These are phyloP conservation scores for Pyrgilauda ruficollis DNA, from an alignment of 2,113 vertebrate species.

Conservation along the genomic window DNA sequence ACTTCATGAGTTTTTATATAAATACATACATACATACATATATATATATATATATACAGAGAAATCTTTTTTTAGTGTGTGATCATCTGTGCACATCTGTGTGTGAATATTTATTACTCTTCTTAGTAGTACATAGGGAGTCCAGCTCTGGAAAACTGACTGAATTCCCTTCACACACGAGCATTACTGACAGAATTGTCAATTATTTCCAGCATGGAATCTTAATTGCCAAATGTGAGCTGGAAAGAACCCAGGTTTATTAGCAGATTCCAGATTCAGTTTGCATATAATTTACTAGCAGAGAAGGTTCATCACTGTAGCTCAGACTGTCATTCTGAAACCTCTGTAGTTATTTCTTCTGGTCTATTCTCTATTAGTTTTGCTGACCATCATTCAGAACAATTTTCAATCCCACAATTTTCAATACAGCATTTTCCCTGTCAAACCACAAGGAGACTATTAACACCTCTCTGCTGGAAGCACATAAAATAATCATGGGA, in stretches of 20 bases:
- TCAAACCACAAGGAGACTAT: not conserved
- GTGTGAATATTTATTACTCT: not conserved
- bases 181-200: not conserved
- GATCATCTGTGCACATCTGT: no score
- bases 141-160: not conserved
- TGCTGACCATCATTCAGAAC: not conserved
- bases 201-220: not conserved
- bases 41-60: not conserved
- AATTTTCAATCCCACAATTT: not conserved
- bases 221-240: not conserved
- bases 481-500: slow-evolving; percentile 22
- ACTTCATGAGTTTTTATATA: not conserved
- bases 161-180: not conserved
- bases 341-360: not conserved
- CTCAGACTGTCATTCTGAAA: not conserved
- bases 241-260: slow-evolving; percentile 12
- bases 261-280: slow-evolving; percentile 11
- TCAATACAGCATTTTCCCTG: not conserved
- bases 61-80: not conserved
- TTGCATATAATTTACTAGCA: slow-evolving; percentile 12
- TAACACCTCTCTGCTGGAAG: slow-evolving; percentile 31
- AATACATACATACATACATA: not conserved
- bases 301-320: not conserved
- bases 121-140: not conserved
- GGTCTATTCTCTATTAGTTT: not conserved